Percentiles rank a stretch among this genome's conserved stretches.
Evolutionary conservation across 53 echinoderm and acorn worm genomes (phyloP).

Genomic region (Echinometra lucunter): DNA sequence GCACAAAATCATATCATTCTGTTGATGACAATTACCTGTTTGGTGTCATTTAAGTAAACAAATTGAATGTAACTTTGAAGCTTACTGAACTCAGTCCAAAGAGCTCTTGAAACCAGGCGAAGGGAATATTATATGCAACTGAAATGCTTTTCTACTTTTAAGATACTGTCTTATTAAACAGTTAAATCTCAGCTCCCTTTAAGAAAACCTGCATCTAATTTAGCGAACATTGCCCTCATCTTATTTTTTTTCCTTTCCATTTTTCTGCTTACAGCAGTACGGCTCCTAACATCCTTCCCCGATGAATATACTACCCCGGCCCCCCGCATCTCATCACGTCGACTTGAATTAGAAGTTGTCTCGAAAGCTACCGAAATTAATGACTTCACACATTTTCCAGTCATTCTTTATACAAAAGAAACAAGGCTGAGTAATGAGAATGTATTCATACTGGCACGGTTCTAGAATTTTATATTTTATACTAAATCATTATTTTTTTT

Average conservation of each 20-base stretch:
- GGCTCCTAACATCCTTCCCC: background rate
- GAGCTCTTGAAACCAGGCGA: too few relatives aligned
- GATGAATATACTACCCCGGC: background rate
- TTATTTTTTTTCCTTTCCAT: background rate
- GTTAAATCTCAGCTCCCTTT: background rate
- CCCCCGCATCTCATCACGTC: background rate
- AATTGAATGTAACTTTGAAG: too few relatives aligned
- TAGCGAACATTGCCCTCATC: conserved; percentile 11
- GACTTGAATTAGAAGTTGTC: background rate
- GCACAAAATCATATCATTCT: too few relatives aligned
- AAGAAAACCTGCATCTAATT: conserved; percentile 5
- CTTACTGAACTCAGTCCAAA: too few relatives aligned
- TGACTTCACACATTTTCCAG: conserved; percentile 7
- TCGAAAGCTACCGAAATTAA: conserved; percentile 17
- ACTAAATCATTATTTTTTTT: background rate
- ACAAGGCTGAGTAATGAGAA: background rate
- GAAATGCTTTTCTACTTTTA: too few relatives aligned
- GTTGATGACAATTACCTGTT: too few relatives aligned
- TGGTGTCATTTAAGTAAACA: too few relatives aligned
- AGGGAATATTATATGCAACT: too few relatives aligned
- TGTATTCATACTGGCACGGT: background rate
- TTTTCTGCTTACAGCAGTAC: background rate
- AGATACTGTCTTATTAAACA: too few relatives aligned
- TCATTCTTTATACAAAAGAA: background rate
- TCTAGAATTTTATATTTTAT: background rate